Conservation (phyloP, 1,140 invertebrate genomes). For the Sycophila sp. region DNA sequence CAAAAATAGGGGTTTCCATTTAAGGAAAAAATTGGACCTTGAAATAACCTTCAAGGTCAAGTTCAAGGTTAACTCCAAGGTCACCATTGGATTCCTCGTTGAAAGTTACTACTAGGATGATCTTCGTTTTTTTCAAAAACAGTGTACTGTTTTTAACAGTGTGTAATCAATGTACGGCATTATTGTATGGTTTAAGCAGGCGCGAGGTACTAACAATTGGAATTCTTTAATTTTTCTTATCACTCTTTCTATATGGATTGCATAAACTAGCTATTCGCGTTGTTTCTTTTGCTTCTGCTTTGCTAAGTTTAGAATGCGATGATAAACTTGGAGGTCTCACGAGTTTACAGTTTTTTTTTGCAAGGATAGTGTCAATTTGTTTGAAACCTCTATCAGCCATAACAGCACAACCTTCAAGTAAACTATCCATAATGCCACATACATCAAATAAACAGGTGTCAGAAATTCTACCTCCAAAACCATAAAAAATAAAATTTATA, state of each 20-base stretch:
- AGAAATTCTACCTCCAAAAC: constrained; percentile 57
- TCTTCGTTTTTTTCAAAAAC: no score
- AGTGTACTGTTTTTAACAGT: no score
- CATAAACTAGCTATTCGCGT: constrained; percentile 54
- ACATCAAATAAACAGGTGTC: constrained; percentile 52
- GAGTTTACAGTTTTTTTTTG: constrained; percentile 28
- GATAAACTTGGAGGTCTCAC: constrained; percentile 40
- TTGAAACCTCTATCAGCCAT: constrained; percentile 58
- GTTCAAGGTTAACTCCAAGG: no score
- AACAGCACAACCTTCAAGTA: constrained; percentile 38
- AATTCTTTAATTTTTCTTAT: constrained; percentile 53
- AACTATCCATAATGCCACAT: constrained; percentile 50
- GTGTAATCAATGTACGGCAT: constrained; percentile 39
- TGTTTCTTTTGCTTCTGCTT: constrained; percentile 44
- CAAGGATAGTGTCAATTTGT: constrained; percentile 47
- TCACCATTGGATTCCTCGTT: no score
- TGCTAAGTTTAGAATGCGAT: constrained; percentile 21
- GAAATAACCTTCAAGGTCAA: no score
- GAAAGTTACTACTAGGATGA: no score
- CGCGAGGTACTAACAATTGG: constrained; percentile 44
- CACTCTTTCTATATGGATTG: no score
- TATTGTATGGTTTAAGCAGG: constrained; percentile 32
- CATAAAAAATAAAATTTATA: constrained; percentile 58
- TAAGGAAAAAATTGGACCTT: no score
- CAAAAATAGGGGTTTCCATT: no score